Base-by-base conservation (phyloP, 2,888 invertebrate genomes). In the Ichneumon xanthorius region DNA sequence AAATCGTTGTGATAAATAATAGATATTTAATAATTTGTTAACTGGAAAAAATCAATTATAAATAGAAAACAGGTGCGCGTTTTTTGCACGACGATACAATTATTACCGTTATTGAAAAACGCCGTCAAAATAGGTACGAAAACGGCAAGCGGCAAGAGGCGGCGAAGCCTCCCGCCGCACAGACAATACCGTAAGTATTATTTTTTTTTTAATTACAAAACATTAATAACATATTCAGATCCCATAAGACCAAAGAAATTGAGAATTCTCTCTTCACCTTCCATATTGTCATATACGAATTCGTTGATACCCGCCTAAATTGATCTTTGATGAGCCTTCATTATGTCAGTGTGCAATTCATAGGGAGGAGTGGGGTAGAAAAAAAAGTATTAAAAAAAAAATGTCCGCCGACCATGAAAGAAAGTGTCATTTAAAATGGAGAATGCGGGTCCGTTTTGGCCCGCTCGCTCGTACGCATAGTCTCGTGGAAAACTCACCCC, bases 101-200 rank as follows among this genome's bases (percentile, higher is more conserved):
- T 58, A 26, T 58, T 26, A 26, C 4, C 1, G 58, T 26, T 11
- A 11, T 22, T 37, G 55, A 26, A 68, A 71, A 72, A 86, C 70
- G 48, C 88, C 89, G 85, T 89, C 92, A 92, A 89, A 90, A 93
- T 93, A 92, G 93, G 92, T 88, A 93, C 93, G 89, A 93, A 92
- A 92, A 89, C 92, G 68, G 91, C 90, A 71, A 92, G 93, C 91
- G 92, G 93, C 90, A 90, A 90, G 91, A 92, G 93, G 93, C 92
- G 93, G 92, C 93, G 90, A 86, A 92, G 93, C 93, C 93, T 92
- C 92, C 92, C 90, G 91, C 92, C 93, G 89, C 93, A 91, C 70
- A 93, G 90, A 87, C 92, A 92, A 89, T 91, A 91, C 85, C 93
- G 93, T 93, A 87, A 93, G 93, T 93, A 58, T 79, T n/a, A n/a